Base-by-base conservation (phyloP, 2,888 invertebrate species). In the Lycophotia porphyrea region DNA sequence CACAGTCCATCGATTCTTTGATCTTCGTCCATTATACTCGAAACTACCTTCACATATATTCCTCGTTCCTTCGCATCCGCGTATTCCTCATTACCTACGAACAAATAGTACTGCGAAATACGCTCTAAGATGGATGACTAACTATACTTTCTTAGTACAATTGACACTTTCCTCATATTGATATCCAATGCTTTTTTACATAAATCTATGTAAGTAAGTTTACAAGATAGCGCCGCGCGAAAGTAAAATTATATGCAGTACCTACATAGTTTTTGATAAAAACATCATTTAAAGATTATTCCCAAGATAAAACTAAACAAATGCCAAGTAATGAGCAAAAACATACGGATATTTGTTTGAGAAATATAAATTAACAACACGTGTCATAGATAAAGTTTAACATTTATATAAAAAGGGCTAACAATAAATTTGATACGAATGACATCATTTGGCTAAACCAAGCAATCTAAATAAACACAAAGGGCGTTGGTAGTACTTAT, bases 371-470 rank as follows among this genome's bases (percentile, higher is more conserved):
- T 52, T 70, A 79, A 74, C 44, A 68, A 71, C 55, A 71, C 44
- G 47, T 74, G 44, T 42, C 13, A 64, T 15, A 31, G 24, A 63
- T 58, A 42, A 3, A 69, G 36, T 47, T 63, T 21, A 36, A 13
- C 36, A 49, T 61, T 71, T 13, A 31, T 73, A 69, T 68, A 63
- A 75, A 77, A 81, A 85, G 69, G 78, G 68, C 42, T 63, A 58
- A 80, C 63, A 65, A 68, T 60, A 13, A 64, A 66, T 71, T 52
- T 52, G 68, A 60, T 42, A 27, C n/a, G 42, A 34, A 82, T 82
- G 82, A 85, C 75, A 82, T 81, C 82, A 84, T 74, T 60, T 47
- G 71, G 70, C 73, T 80, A 65, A 24, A n/a, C n/a, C n/a, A n/a
- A n/a, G n/a, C n/a, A 15, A 39, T 34, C 39, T 36, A 24, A 67